Evolutionary conservation across 2,113 vertebrate species (phyloP), one percentile per base, ranked within the genome.

Genomic region (Ceyx margarethae): DNA sequence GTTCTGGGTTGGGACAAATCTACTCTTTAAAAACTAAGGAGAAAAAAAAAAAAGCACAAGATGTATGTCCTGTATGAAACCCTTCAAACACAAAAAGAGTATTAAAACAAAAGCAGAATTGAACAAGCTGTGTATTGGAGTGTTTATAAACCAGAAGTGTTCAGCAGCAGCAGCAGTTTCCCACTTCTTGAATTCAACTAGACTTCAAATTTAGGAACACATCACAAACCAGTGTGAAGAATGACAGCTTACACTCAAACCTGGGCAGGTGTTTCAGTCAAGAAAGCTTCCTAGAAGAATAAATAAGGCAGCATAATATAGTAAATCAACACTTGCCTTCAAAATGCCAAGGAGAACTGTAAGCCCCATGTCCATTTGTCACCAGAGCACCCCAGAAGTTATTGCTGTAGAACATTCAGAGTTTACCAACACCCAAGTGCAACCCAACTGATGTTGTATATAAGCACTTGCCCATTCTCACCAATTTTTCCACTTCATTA

Each of bases 391-490:
- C 95, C 87, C 46, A 7, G 75, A 95, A 56, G 92, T 97, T 97
- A 97, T 97, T 97, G 97, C 97, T 97, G 97, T 97, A 96, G 94
- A 97, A 97, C 97, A 97, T 91, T 94, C 94, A 92, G 94, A 95
- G 78, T 94, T 92, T 87, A 96, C 88, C 94, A 94, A 93, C 87
- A 96, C 96, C 97, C 97, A 97, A 92, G 96, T 91, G 97, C 85
- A 92, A 97, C 93, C 94, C 95, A 95, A 93, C 84, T 62, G 74
- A 92, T 84, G 93, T 72, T 85, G 45, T 95, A 96, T 96, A 97
- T 97, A 97, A 94, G 96, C 97, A 97, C 93, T 97, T 97, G 95
- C 96, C 95, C 97, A 96, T 94, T 96, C 96, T 97, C 93, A 95
- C 86, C 96, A 89, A 78, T 96, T 94, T 91, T 75, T 93, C 93